A percentile compares a stretch with the other conserved stretches of the same genome.
phyloP scores from a whole-genome alignment of 2,888 invertebrate species.

The Argyresthia albistria region DNA sequence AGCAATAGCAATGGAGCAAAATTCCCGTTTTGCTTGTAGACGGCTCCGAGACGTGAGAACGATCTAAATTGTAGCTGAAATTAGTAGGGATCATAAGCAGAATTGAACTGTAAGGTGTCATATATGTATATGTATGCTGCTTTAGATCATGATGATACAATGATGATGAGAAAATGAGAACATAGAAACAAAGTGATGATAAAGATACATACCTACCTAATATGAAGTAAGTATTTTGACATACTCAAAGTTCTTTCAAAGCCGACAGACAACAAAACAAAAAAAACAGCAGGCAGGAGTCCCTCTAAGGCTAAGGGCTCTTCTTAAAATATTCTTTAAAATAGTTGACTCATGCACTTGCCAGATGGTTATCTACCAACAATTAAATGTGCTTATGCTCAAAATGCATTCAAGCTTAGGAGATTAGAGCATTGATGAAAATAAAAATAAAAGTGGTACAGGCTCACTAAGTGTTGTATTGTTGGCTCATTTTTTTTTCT shows the following conservation, averaged over 20 bases:
- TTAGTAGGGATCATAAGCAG: too few relatives aligned
- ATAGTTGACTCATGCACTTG: constrained; percentile 46
- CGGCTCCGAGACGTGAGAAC: too few relatives aligned
- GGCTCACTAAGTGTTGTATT: constrained; percentile 17
- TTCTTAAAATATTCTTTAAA: constrained; percentile 40
- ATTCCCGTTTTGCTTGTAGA: too few relatives aligned
- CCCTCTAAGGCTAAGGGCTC: constrained; percentile 9
- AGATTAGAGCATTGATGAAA: constrained; percentile 25
- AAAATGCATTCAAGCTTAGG: constrained; percentile 18
- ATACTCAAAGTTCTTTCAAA: not conserved
- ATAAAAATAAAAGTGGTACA: constrained; percentile 35
- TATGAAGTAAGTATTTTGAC: not conserved
- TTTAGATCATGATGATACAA: not conserved
- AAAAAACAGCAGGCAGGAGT: constrained; percentile 19
- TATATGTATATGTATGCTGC: too few relatives aligned
- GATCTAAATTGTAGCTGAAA: too few relatives aligned
- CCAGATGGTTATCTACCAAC: constrained; percentile 36
- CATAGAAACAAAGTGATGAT: not conserved
- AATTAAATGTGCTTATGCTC: constrained; percentile 33
- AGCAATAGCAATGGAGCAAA: too few relatives aligned
- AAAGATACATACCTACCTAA: too few relatives aligned
- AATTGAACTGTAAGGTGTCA: too few relatives aligned
- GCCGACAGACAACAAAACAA: constrained; percentile 15
- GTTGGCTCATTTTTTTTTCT: not conserved
- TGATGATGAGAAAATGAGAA: not conserved